Conservation (phyloP, 2,888 invertebrate genomes). For the Limnephilus marmoratus region DNA sequence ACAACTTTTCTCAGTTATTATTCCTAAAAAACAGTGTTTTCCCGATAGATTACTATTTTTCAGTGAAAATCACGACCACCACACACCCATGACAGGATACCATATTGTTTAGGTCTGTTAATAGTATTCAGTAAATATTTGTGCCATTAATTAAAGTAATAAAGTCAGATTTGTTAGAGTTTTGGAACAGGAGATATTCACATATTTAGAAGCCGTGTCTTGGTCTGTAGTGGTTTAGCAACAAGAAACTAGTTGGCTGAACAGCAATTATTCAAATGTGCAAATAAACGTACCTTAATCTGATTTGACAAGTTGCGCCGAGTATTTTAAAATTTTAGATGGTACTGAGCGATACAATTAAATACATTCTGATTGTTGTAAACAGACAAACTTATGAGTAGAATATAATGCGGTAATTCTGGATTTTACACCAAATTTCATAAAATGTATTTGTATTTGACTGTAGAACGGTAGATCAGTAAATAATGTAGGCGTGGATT, state of each 20-base stretch:
- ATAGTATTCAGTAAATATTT: neutral
- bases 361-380: constrained; percentile 27
- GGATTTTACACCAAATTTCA: constrained; percentile 46
- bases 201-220: neutral
- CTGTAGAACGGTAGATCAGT: constrained; percentile 52
- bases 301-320: constrained; percentile 6
- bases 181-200: neutral
- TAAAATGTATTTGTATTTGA: constrained; percentile 39
- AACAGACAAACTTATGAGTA: constrained; percentile 45
- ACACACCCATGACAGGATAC: neutral
- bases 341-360: constrained; percentile 43
- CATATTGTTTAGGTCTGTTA: neutral
- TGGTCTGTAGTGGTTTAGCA: neutral
- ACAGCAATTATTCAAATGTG: constrained; percentile 13
- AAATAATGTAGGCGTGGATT: constrained; percentile 45
- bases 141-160: neutral
- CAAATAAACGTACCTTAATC: constrained; percentile 2
- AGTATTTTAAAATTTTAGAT: constrained; percentile 13
- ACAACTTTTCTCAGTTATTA: neutral
- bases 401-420: constrained; percentile 14
- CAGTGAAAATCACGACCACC: neutral
- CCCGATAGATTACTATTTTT: neutral
- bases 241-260: constrained; percentile 7
- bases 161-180: neutral
- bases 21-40: neutral